phyloP scores from a whole-genome alignment of 2,888 invertebrate genomes.

The Melieria omissa region DNA sequence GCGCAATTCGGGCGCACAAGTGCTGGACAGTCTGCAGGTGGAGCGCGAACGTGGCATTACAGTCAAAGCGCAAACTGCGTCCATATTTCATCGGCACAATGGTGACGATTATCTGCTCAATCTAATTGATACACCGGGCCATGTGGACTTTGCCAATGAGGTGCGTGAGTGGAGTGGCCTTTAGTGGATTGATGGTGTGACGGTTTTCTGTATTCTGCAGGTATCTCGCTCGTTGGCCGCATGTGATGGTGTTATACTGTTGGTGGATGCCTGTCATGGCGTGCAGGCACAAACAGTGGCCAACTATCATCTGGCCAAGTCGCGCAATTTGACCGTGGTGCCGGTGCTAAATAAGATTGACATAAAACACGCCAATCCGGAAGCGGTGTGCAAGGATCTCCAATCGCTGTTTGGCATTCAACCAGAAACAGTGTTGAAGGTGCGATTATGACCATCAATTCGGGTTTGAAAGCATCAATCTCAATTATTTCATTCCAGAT shows the following conservation, averaged over 20 bases:
- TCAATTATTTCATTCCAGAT: conserved; percentile 66
- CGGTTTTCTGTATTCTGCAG: conserved; percentile 58
- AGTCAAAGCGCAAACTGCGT: conserved; percentile 97
- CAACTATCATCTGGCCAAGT: conserved; percentile 91
- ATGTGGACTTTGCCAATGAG: conserved; percentile 97
- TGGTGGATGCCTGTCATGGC: conserved; percentile 96
- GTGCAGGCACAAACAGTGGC: conserved; percentile 98
- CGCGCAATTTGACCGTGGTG: conserved; percentile 82
- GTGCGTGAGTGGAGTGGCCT: conserved; percentile 68
- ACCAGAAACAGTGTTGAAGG: conserved; percentile 77
- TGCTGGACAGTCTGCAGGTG: conserved; percentile 83
- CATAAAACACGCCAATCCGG: conserved; percentile 89
- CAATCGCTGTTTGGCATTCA: conserved; percentile 85
- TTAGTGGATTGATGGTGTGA: not conserved
- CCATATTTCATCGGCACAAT: conserved; percentile 80
- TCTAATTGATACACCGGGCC: conserved; percentile 97
- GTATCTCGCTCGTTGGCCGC: conserved; percentile 88
- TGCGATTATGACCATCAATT: conserved; percentile 57
- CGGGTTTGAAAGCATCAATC: conserved; percentile 1
- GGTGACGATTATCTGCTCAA: conserved; percentile 83
- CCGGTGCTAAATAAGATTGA: conserved; percentile 98
- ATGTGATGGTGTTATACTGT: conserved; percentile 92
- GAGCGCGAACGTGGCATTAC: conserved; percentile 98
- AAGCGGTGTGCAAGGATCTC: conserved; percentile 82
- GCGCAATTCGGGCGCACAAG: conserved; percentile 75